A percentile compares a stretch with the other conserved stretches of the same genome.
phyloP scores from a whole-genome alignment of 1,140 invertebrate genomes.

The Diorhabda elongata region DNA sequence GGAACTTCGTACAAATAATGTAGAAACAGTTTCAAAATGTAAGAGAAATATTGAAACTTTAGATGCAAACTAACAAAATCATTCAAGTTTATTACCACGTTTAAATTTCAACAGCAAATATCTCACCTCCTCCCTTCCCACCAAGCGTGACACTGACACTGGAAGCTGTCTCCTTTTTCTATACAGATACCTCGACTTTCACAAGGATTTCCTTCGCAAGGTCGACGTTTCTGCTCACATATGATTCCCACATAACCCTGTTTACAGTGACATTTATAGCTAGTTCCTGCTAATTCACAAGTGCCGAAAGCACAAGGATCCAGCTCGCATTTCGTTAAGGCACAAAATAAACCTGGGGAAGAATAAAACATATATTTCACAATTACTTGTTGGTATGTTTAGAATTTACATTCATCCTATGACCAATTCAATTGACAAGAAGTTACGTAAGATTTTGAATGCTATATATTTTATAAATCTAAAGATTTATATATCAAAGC shows the following conservation, averaged over 20 bases:
- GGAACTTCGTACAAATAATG: no score
- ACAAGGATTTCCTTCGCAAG: constrained; percentile 67
- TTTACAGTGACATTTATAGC: constrained; percentile 58
- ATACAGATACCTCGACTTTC: constrained; percentile 64
- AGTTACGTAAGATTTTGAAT: no score
- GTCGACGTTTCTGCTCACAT: constrained; percentile 61
- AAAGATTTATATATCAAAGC: no score
- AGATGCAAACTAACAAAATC: no score
- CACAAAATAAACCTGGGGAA: constrained; percentile 58
- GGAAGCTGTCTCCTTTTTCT: constrained; percentile 57
- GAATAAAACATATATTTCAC: no score
- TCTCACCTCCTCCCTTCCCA: constrained; percentile 39
- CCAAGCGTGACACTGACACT: constrained; percentile 68
- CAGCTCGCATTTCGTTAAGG: constrained; percentile 65
- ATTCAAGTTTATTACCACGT: no score
- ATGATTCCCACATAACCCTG: constrained; percentile 60
- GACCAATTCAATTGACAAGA: no score
- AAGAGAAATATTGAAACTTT: no score
- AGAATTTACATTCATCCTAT: no score
- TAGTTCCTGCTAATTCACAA: constrained; percentile 56
- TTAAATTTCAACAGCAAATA: not conserved
- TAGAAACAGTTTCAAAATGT: no score
- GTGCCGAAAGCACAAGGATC: constrained; percentile 67
- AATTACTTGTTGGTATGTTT: no score
- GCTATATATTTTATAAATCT: no score